Evolutionary conservation across 2,888 invertebrate genomes (phyloP), one percentile per base, ranked within the genome.

Genomic region (Ormyrus thymus): DNA sequence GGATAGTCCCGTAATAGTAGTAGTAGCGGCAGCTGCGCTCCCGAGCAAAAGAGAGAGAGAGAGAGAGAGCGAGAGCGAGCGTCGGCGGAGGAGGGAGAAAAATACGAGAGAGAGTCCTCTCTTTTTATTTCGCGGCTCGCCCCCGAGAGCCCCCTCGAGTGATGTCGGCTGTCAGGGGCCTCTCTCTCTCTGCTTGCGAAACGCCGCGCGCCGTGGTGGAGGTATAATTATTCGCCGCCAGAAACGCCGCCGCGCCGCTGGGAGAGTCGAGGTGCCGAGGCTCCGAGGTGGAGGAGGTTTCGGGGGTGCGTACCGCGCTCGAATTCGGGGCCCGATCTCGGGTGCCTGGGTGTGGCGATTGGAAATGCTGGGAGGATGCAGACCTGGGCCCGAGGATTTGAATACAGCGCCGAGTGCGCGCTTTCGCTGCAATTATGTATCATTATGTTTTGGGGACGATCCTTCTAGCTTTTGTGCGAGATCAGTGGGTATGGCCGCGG

Each of bases 51-150:
- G 45, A 6, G 56, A 69, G 46, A 55, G 59, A 64, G 48, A 55
- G 81, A 82, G 85, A 50, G 50, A 45, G 59, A n/a, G 50, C n/a
- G 66, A 66, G 66, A 66, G 13, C 65, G 76, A 64, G 77, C 68
- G 77, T 59, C 58, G 66, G 64, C 66, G 64, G 51, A 71, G 50
- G 15, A 48, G 68, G 59, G n/a, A 73, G 64, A 56, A 11, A 64
- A 62, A 51, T 50, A 64, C 6, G 69, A 29, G 29, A 29, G 29
- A 29, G 29, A 59, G 51, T 59, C 53, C 61, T 80, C 77, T 66
- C 50, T 64, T 50, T 64, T 29, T 29, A 29, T 29, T 29, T 29
- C 29, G 29, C 29, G 29, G 29, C 70, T 75, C 70, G 74, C 56
- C 55, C 59, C 68, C 75, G 61, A 72, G 76, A 69, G 50, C 43